Conservation (phyloP, 2,888 invertebrate species). For the Cheilosia soror region DNA sequence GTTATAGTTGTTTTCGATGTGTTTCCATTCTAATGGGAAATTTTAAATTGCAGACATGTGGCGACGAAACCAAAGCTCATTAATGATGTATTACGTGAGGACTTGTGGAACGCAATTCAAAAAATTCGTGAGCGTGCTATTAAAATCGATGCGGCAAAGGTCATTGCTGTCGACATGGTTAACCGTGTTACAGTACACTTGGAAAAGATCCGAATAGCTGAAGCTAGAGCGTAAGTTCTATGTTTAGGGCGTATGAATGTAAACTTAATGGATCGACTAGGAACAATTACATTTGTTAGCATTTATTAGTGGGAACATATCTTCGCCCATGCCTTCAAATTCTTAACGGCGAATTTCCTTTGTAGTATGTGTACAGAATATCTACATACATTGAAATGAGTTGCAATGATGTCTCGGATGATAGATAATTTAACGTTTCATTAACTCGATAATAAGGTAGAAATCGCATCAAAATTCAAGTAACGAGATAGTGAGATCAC, state of each 20-base stretch:
- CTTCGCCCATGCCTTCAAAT: no score
- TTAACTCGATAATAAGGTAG: no score
- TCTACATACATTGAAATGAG: no score
- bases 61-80: slow-evolving; percentile 88
- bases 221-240: slow-evolving; percentile 88
- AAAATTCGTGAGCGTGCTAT: slow-evolving; percentile 89
- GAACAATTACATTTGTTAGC: no score
- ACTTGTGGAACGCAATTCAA: slow-evolving; percentile 92
- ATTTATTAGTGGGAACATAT: no score
- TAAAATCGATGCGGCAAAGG: slow-evolving; percentile 91
- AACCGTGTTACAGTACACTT: slow-evolving; percentile 93
- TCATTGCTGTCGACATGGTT: slow-evolving; percentile 93
- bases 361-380: no score
- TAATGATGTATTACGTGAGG: slow-evolving; percentile 89
- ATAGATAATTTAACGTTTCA: no score
- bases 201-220: slow-evolving; percentile 91
- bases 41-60: slow-evolving; percentile 84
- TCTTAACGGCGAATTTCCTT: no score
- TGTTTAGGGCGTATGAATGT: slow-evolving; percentile 33
- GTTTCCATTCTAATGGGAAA: slow-evolving; percentile 81
- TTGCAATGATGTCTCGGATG: no score
- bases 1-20: slow-evolving; percentile 35
- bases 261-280: no score
- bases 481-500: no score
- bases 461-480: no score